Evolutionary conservation across 2,797 vertebrate genomes (phyloP).

Genomic region (Coregonus ussuriensis): DNA sequence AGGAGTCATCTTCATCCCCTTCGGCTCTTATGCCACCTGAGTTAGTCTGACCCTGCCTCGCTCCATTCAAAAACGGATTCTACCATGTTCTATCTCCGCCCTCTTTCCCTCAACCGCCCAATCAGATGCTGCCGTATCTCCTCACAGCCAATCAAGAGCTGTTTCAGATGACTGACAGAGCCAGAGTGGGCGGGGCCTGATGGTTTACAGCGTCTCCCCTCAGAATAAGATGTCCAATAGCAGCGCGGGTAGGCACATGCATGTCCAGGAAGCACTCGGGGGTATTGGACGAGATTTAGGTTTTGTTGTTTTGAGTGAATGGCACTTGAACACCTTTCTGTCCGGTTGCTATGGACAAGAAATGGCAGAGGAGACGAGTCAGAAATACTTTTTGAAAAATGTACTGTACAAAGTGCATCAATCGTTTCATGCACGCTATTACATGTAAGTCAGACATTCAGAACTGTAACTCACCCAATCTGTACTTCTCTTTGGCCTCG

Average conservation of each 20-base stretch:
- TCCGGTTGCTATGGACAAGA: constrained; percentile 74
- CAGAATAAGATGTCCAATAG: constrained; percentile 39
- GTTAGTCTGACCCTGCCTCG: neutral
- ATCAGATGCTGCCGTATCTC: neutral
- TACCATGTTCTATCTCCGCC: neutral
- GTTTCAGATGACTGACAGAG: constrained; percentile 24
- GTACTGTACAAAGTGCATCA: neutral
- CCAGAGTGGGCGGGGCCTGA: constrained; percentile 16
- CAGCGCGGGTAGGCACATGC: constrained; percentile 65
- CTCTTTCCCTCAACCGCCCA: neutral
- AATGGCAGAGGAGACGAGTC: constrained; percentile 25
- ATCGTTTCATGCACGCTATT: neutral
- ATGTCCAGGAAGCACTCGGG: constrained; percentile 51
- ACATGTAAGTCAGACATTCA: neutral
- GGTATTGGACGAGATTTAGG: constrained; percentile 66
- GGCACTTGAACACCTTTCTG: constrained; percentile 86
- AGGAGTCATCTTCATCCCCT: constrained; percentile 16
- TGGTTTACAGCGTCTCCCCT: constrained; percentile 44
- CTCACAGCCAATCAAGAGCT: neutral
- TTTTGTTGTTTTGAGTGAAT: constrained; percentile 77
- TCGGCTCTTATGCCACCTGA: neutral
- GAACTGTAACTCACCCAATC: constrained; percentile 72
- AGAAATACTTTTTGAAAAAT: neutral
- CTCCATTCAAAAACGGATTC: neutral
- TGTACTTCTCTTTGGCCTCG: constrained; percentile 89